Evolutionary conservation across 1,140 invertebrate genomes (phyloP).

Genomic region (Pectinophora gossypiella): DNA sequence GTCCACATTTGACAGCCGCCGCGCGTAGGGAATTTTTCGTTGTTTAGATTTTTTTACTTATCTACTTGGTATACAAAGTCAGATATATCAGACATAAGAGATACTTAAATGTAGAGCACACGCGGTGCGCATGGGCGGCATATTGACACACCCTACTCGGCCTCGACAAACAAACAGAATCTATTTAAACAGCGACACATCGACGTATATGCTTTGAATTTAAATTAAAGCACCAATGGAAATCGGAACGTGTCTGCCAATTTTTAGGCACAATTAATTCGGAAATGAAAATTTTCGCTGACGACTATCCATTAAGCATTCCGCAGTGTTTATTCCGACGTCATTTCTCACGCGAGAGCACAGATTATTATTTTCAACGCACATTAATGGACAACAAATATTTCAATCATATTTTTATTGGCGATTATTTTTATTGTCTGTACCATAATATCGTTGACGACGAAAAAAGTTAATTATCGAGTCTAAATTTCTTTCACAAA

Average conservation of each 20-base stretch:
- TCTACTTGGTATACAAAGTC: too few species aligned
- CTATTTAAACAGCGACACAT: slow-evolving; percentile 57
- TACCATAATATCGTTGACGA: slow-evolving; percentile 48
- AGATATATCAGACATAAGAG: not conserved
- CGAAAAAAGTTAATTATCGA: slow-evolving; percentile 64
- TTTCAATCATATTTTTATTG: slow-evolving; percentile 1
- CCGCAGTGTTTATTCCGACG: not conserved
- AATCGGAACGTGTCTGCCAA: slow-evolving; percentile 39
- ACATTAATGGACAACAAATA: not conserved
- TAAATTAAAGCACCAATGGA: slow-evolving; percentile 47
- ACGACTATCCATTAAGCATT: slow-evolving; percentile 3
- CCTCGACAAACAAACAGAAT: slow-evolving; percentile 48
- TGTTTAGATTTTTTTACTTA: too few species aligned
- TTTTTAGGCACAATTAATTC: slow-evolving; percentile 30
- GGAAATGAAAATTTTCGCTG: slow-evolving; percentile 1
- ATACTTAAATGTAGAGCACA: slow-evolving; percentile 5
- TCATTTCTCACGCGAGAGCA: not conserved
- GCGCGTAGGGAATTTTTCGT: too few species aligned
- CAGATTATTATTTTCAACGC: not conserved
- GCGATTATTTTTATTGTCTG: not conserved
- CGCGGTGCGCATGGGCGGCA: slow-evolving; percentile 17
- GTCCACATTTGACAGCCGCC: too few species aligned
- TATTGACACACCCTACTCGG: slow-evolving; percentile 35
- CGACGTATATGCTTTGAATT: slow-evolving; percentile 53
- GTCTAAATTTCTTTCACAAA: slow-evolving; percentile 57